Conservation (phyloP, 2,888 invertebrate species). For the Napeogenes inachia region DNA sequence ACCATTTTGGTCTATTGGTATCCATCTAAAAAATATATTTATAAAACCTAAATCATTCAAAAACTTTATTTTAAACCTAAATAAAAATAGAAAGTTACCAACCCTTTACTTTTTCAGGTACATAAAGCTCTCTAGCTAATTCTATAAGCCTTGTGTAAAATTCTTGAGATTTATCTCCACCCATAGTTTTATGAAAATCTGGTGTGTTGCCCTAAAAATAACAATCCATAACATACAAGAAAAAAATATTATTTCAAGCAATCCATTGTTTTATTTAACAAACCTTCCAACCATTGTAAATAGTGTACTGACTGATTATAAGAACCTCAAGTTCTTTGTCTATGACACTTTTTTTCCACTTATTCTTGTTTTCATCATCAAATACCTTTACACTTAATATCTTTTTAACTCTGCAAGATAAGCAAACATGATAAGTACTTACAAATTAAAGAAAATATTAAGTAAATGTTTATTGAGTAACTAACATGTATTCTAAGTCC, state of each 20-base stretch:
- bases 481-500: slow-evolving; percentile 24
- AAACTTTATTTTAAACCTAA: too few species aligned
- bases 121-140: slow-evolving; percentile 80
- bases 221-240: not conserved
- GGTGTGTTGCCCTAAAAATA: slow-evolving; percentile 84
- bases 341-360: slow-evolving; percentile 86
- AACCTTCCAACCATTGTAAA: slow-evolving; percentile 85
- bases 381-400: slow-evolving; percentile 88
- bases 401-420: slow-evolving; percentile 81
- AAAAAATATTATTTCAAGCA: not conserved
- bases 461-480: not conserved
- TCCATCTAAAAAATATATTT: too few species aligned
- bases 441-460: not conserved
- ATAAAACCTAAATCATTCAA: too few species aligned
- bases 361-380: slow-evolving; percentile 83
- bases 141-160: slow-evolving; percentile 86
- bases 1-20: too few species aligned
- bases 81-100: slow-evolving; percentile 21
- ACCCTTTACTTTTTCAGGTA: slow-evolving; percentile 86
- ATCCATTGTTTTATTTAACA: not conserved
- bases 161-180: slow-evolving; percentile 82
- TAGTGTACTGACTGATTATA: slow-evolving; percentile 89
- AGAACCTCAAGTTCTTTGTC: slow-evolving; percentile 84
- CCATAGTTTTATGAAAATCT: slow-evolving; percentile 93
- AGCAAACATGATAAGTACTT: not conserved